Evolutionary conservation across 2,797 vertebrate genomes (phyloP).

Genomic region (Dryobates pubescens): DNA sequence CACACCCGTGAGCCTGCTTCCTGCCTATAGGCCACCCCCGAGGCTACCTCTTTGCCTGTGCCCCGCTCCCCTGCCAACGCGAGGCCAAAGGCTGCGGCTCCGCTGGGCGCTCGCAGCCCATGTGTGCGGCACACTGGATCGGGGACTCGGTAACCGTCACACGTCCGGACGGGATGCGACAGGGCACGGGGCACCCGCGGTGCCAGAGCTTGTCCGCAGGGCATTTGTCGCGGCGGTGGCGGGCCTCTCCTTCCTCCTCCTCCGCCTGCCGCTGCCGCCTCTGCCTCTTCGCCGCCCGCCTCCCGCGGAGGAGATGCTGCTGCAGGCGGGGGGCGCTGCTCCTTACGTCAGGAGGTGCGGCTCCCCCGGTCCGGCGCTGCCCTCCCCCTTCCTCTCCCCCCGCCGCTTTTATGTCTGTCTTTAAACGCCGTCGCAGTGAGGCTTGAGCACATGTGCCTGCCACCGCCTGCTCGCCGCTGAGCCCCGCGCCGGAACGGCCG

Average conservation of each 20-base stretch:
- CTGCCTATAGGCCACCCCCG: background rate
- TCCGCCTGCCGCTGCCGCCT: background rate
- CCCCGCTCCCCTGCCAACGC: background rate
- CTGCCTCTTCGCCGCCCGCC: background rate
- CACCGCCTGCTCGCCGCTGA: background rate
- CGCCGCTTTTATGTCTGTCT: conserved; percentile 41
- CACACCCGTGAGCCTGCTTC: background rate
- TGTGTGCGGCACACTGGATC: background rate
- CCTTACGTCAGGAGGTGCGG: conserved; percentile 70
- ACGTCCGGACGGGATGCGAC: background rate
- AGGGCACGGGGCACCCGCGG: too few species aligned
- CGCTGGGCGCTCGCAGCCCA: background rate
- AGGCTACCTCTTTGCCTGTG: background rate
- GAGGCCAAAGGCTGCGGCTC: background rate
- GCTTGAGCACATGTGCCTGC: conserved; percentile 63
- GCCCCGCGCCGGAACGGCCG: background rate
- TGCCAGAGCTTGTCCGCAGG: background rate
- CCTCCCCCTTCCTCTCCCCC: conserved; percentile 5
- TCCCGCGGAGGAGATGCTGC: background rate
- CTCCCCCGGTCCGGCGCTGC: background rate
- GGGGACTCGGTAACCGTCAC: background rate
- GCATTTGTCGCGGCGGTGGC: too few species aligned
- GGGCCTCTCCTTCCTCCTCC: too few species aligned
- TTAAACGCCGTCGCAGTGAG: conserved; percentile 56
- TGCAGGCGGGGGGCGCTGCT: conserved; percentile 9